Base-by-base conservation (phyloP, 2,797 vertebrate genomes). In the Anomalospiza imberbis region DNA sequence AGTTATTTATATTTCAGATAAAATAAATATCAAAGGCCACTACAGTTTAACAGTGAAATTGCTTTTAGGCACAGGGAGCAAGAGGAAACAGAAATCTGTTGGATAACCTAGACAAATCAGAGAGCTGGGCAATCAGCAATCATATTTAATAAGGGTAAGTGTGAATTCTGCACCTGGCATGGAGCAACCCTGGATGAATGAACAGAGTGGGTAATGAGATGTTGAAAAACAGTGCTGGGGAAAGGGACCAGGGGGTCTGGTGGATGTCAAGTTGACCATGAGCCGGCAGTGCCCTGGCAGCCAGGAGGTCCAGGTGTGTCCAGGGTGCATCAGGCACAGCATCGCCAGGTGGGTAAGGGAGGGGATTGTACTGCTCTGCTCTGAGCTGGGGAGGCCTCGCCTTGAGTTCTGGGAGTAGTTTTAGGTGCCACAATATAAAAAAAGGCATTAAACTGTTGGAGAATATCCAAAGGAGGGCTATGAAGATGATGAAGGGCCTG, bases 231-330 rank as follows among this genome's bases (percentile, higher is more conserved):
- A 65, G 9, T 3, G 5, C 31, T 2, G 1, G 0, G 3, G 51
- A 77, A 71, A 47, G 18, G 17, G 2, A 17, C 13, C 13, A 17
- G 38, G 7, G 6, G 3, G 1, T 8, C 17, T 45, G 45, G 5
- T 31, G 0, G 0, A 7, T 19, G 10, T 1, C 12, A 77, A 32
- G 14, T 0, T 34, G 38, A 8, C 0, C 7, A 6, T 4, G n/a
- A 77, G 29, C 0, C 45, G 58, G 17, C 57, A 58, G 38, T 32
- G 58, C 38, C 29, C 58, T 77, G 72, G 65, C 25, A 65, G 51
- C 44, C 87, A 63, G 44, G 10, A 71, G 57, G 1, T n/a, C 7
- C 50, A 50, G 1, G 0, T 0, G 0, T 70, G 36, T n/a, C 44
- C 13, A 9, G 17, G 11, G 19, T 0, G 2, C n/a, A 70, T 57